These are phyloP conservation scores for Masticophis lateralis DNA, from an alignment of 2,797 vertebrate species.

Conservation along the genomic window DNA sequence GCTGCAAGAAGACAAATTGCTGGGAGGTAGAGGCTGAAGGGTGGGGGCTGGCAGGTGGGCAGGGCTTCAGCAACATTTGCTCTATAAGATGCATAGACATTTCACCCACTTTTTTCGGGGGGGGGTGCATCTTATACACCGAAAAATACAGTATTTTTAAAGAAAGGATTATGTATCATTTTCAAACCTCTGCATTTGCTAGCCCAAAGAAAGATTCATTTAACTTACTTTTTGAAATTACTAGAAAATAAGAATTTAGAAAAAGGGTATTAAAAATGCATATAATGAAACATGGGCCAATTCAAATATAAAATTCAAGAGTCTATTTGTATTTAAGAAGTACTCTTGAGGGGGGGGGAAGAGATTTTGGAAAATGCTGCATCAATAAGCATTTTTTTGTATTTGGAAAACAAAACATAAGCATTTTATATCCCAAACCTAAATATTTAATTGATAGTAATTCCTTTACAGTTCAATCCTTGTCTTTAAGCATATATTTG, in stretches of 20 bases:
- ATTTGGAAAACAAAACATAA: background rate
- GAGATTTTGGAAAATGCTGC: background rate
- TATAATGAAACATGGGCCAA: background rate
- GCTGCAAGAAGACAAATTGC: too few relatives aligned
- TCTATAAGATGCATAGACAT: too few relatives aligned
- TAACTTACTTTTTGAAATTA: background rate
- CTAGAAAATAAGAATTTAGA: background rate
- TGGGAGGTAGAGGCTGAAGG: too few relatives aligned
- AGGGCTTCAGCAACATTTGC: too few relatives aligned
- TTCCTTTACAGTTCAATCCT: background rate
- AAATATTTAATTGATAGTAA: background rate
- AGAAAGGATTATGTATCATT: background rate
- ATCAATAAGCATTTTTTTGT: background rate
- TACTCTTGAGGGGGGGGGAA: background rate
- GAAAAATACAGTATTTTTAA: background rate
- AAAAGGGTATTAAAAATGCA: background rate
- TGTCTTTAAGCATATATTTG: background rate
- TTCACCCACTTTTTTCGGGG: too few relatives aligned
- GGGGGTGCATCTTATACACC: too few relatives aligned
- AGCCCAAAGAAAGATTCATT: background rate
- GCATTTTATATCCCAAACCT: background rate
- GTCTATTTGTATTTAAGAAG: background rate
- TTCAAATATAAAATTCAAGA: background rate
- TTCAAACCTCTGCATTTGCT: background rate
- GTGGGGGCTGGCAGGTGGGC: too few relatives aligned